Evolutionary conservation across 1,140 invertebrate genomes (phyloP), one percentile per base, ranked within the genome.

Genomic region (Bactericera cockerelli): DNA sequence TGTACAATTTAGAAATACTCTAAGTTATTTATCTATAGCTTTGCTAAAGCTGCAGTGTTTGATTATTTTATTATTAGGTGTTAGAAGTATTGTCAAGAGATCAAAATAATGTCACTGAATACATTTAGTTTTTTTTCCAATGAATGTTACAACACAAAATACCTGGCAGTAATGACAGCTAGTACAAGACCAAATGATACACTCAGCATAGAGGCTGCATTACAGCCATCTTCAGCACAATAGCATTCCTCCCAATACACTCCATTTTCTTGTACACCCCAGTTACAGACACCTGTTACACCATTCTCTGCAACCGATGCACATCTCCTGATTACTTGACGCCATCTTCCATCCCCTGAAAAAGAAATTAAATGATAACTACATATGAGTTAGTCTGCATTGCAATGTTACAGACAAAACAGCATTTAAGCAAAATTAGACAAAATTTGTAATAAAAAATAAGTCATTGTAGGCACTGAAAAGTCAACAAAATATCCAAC

Each of bases 201-300:
- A 22, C 42, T 49, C 19, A 49, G n/a, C 42, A 49, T 61, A 11
- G 57, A 58, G 1, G 74, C 68, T 10, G 67, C 66, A 70, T 94
- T 95, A 67, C 91, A 95, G 62, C 82, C 81, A 69, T 94, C 89
- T 61, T 83, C 79, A 0, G 88, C 86, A 71, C 91, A 95, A 65
- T 93, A 94, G 68, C 91, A 95, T 69, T 93, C 88, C 70, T 95
- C 88, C 90, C 90, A 95, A 67, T 92, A 95, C 0, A 90, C 86
- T 2, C 90, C 89, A 67, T 94, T 93, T 59, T 88, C 82, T 63
- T 88, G 82, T 13, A 93, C 89, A 14, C 91, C 91, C 90, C 91
- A 94, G 69, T 94, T 93, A 66, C 91, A 95, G 1, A 91, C 88
- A 38, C 87, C 87, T 0, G 88, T 92, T 0, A 90, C 89, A 64